Percentiles rank a stretch among this genome's conserved stretches.
phyloP scores from a whole-genome alignment of 2,797 vertebrate genomes.

The Poecilia velifera region DNA sequence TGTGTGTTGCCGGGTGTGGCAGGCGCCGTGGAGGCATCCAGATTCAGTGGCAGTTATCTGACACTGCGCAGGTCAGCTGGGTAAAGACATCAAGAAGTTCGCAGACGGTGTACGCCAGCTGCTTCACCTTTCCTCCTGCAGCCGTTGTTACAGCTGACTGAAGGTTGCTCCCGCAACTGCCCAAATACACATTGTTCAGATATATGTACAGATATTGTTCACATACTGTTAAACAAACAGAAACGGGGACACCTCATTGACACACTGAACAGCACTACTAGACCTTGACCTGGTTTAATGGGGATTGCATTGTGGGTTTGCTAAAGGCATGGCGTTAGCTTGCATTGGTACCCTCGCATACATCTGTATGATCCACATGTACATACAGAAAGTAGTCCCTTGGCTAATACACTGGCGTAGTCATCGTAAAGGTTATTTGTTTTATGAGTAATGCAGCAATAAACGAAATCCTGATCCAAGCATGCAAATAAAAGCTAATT shows the following conservation, averaged over 20 bases:
- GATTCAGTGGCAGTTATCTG: conserved; percentile 38
- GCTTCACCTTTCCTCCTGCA: neutral
- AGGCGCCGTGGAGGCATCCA: conserved; percentile 12
- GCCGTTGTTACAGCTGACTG: neutral
- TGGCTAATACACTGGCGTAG: neutral
- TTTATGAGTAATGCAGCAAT: neutral
- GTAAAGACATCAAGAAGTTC: conserved; percentile 16
- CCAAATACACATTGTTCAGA: no score
- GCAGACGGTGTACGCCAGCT: conserved; percentile 1
- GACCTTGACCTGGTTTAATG: neutral
- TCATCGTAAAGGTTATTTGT: neutral
- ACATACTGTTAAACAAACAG: neutral
- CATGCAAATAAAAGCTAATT: neutral
- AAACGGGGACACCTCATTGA: neutral
- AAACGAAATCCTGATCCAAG: neutral
- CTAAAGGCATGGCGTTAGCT: neutral
- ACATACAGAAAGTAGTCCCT: neutral
- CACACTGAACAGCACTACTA: neutral
- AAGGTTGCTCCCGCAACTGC: no score
- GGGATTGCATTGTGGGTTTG: neutral
- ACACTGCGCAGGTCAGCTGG: conserved; percentile 29
- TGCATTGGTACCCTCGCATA: neutral
- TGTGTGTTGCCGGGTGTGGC: conserved; percentile 20
- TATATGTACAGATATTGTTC: no score
- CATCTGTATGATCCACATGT: neutral